phyloP scores from a whole-genome alignment of 2,888 invertebrate species.

The Cerceris ruficornis region DNA sequence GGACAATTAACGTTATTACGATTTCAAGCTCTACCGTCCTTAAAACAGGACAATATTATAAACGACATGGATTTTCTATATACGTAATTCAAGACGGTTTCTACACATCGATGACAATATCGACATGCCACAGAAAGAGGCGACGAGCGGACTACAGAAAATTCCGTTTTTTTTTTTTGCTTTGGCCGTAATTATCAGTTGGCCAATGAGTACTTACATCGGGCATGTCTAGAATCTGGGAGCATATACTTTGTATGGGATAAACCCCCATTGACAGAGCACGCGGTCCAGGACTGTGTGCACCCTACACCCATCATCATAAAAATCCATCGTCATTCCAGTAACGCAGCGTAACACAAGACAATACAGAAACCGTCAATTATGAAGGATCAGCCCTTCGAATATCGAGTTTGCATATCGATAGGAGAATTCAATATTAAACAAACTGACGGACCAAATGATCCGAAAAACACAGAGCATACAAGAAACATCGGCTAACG shows the following conservation, averaged over 20 bases:
- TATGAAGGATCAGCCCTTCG: constrained; percentile 42
- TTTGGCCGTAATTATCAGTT: constrained; percentile 15
- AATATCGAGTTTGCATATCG: constrained; percentile 23
- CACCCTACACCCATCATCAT: constrained; percentile 87
- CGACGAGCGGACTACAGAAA: constrained; percentile 62
- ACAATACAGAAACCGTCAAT: constrained; percentile 82
- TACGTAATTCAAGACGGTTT: background rate
- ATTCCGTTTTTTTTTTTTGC: constrained; percentile 21
- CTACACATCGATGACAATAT: constrained; percentile 65
- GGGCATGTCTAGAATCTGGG: constrained; percentile 92
- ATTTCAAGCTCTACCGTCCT: background rate
- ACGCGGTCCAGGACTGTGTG: constrained; percentile 95
- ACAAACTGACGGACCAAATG: constrained; percentile 34
- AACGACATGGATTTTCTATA: too few relatives aligned
- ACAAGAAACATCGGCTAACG: constrained; percentile 37
- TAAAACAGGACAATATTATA: background rate
- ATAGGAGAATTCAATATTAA: constrained; percentile 31
- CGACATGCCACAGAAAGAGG: constrained; percentile 71
- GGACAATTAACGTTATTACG: background rate
- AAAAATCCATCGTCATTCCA: constrained; percentile 81
- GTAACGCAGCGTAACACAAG: constrained; percentile 84
- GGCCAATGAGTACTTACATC: constrained; percentile 89
- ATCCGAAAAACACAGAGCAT: constrained; percentile 47
- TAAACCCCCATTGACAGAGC: constrained; percentile 95
- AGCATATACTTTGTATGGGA: constrained; percentile 94